phyloP scores from a whole-genome alignment of 2,113 vertebrate species.

The Uria aalge region DNA sequence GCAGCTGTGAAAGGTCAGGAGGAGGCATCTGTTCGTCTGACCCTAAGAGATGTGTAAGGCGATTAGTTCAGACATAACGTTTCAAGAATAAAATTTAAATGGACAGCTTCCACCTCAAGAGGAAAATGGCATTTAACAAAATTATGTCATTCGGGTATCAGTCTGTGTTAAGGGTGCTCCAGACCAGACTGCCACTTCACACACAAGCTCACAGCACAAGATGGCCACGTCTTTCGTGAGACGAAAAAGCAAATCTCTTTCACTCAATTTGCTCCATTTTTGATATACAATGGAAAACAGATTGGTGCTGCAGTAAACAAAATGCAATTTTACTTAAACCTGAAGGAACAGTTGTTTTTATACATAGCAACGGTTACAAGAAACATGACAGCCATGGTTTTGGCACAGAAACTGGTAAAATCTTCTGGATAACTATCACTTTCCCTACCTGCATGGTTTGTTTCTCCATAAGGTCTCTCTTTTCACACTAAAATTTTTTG shows the following conservation, averaged over 20 bases:
- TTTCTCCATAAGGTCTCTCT: background rate
- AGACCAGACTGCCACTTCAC: background rate
- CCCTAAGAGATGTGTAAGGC: background rate
- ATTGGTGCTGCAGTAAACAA: accelerated
- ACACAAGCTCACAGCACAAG: background rate
- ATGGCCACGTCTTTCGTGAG: background rate
- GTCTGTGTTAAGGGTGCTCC: background rate
- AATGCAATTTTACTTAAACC: background rate
- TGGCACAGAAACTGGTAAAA: background rate
- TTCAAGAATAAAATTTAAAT: background rate
- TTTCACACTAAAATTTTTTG: background rate
- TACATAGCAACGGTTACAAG: background rate
- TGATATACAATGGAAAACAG: background rate
- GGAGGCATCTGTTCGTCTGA: background rate
- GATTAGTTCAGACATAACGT: background rate
- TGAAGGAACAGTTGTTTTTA: background rate
- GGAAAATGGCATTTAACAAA: background rate
- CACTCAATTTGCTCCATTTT: background rate
- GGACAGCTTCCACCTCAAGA: background rate
- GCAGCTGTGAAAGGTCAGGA: background rate
- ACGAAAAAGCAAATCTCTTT: background rate
- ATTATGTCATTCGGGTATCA: background rate
- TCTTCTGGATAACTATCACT: background rate
- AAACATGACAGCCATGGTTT: background rate
- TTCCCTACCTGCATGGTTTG: background rate